Percentiles rank a stretch among this genome's conserved stretches.
Conservation (phyloP, 1,140 invertebrate genomes). For the Pseudomyrmex cubaensis region DNA sequence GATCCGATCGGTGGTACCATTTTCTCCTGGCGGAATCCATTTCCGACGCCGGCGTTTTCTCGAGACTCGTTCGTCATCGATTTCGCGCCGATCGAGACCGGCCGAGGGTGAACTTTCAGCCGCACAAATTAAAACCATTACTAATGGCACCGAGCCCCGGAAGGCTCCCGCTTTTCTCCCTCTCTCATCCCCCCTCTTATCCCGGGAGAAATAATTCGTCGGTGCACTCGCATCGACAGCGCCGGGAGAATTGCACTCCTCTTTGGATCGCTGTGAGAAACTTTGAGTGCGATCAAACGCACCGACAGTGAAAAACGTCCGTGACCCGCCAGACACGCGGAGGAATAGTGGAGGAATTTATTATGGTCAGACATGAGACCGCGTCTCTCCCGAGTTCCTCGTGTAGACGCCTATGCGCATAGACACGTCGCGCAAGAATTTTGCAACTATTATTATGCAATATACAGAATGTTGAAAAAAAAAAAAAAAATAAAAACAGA, state of each 20-base stretch:
- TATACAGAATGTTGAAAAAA: too few species aligned
- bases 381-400: slow-evolving; percentile 1
- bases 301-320: slow-evolving; percentile 47
- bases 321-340: slow-evolving; percentile 13
- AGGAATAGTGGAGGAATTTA: slow-evolving; percentile 44
- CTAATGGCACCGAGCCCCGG: slow-evolving; percentile 56
- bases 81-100: slow-evolving; percentile 54
- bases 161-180: not conserved
- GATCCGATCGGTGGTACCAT: slow-evolving; percentile 16
- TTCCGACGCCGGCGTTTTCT: slow-evolving; percentile 28
- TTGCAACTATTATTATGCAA: not conserved
- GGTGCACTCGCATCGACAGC: slow-evolving; percentile 55
- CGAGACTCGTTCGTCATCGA: slow-evolving; percentile 58
- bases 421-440: not conserved
- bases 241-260: slow-evolving; percentile 38
- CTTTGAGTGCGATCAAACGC: slow-evolving; percentile 48
- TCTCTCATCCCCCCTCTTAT: too few species aligned
- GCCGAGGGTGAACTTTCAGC: slow-evolving; percentile 42
- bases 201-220: slow-evolving; percentile 51
- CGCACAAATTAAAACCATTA: slow-evolving; percentile 67
- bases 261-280: slow-evolving; percentile 23
- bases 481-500: too few species aligned
- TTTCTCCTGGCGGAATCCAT: slow-evolving; percentile 46
- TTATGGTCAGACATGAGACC: slow-evolving; percentile 40
- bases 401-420: not conserved